phyloP scores from a whole-genome alignment of 2,113 vertebrate species.

The Callaeas wilsoni region DNA sequence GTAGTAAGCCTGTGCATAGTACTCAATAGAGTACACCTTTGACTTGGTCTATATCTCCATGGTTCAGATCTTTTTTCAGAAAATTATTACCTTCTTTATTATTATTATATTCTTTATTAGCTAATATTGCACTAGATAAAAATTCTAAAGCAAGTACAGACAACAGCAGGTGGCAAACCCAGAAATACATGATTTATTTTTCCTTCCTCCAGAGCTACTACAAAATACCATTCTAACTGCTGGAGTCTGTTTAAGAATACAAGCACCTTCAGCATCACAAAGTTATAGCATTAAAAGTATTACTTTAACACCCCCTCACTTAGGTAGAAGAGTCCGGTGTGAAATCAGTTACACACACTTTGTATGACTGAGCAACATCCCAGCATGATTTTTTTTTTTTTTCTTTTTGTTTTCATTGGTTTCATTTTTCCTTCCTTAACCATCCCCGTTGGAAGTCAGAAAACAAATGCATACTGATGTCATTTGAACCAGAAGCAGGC shows the following conservation, averaged over 20 bases:
- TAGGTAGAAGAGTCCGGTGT: background rate
- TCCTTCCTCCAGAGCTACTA: background rate
- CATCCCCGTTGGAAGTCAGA: background rate
- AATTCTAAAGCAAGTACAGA: background rate
- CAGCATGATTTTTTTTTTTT: background rate
- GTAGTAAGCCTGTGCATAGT: background rate
- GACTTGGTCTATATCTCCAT: background rate
- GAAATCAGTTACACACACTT: background rate
- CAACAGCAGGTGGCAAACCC: background rate
- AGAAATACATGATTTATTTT: background rate
- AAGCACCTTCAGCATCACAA: background rate
- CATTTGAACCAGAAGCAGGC: background rate
- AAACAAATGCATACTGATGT: background rate
- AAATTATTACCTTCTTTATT: background rate
- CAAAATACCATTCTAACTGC: background rate
- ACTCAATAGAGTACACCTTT: background rate
- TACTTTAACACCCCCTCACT: background rate
- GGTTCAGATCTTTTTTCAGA: background rate
- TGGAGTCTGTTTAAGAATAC: background rate
- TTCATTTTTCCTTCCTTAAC: background rate
- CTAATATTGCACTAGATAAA: background rate
- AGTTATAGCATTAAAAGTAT: background rate
- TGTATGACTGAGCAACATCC: background rate
- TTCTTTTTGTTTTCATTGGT: background rate
- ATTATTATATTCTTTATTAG: background rate